phyloP scores from a whole-genome alignment of 2,888 invertebrate species.

The Abrostola tripartita region DNA sequence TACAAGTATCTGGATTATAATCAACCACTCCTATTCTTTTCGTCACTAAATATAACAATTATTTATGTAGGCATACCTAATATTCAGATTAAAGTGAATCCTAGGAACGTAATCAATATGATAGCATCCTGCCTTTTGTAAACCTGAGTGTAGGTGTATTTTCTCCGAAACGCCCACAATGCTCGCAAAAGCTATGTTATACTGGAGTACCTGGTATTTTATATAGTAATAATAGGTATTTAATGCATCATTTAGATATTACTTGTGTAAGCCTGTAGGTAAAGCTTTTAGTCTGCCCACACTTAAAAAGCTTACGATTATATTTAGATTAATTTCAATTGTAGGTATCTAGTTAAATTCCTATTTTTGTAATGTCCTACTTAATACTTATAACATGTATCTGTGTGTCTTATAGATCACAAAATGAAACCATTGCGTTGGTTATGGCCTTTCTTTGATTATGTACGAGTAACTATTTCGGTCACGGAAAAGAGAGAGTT shows the following conservation, averaged over 20 bases:
- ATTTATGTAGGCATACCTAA: background rate
- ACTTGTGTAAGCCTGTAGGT: background rate
- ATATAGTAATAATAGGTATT: background rate
- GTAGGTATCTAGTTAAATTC: too few relatives aligned
- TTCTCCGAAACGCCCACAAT: slow-evolving; percentile 3
- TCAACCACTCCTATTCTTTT: too few relatives aligned
- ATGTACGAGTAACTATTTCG: too few relatives aligned
- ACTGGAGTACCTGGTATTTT: background rate
- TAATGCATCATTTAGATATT: background rate
- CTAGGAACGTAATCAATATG: background rate
- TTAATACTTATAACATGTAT: too few relatives aligned
- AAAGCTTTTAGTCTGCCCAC: slow-evolving; percentile 52
- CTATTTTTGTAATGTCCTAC: too few relatives aligned
- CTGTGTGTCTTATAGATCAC: too few relatives aligned
- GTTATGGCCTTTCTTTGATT: too few relatives aligned
- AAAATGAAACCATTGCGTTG: too few relatives aligned
- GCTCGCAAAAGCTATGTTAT: background rate
- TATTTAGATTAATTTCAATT: too few relatives aligned
- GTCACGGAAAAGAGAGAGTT: too few relatives aligned
- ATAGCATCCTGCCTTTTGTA: background rate
- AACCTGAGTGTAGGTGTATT: slow-evolving; percentile 6
- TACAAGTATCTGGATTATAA: too few relatives aligned
- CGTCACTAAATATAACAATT: background rate
- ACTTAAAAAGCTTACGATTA: slow-evolving; percentile 1
- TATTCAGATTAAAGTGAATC: too few relatives aligned